Evolutionary conservation across 2,888 invertebrate species (phyloP).

Genomic region (Macrostomum cliftonense): DNA sequence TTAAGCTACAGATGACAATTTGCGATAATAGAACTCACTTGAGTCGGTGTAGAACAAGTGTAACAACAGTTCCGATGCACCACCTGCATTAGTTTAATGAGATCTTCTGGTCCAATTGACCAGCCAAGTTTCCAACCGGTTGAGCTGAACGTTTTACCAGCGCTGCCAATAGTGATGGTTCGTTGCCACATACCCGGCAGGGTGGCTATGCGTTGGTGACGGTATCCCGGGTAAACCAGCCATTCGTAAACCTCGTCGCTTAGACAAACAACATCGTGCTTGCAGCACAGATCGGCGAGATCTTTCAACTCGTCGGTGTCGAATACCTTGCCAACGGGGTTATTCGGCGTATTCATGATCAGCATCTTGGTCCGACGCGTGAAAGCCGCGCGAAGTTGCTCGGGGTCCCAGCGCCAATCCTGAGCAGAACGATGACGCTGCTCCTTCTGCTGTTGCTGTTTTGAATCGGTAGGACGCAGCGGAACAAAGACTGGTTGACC

Average conservation of each 20-base stretch:
- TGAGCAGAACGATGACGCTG: slow-evolving; percentile 43
- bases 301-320: slow-evolving; percentile 37
- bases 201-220: slow-evolving; percentile 44
- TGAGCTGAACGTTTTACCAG: slow-evolving; percentile 89
- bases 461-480: slow-evolving; percentile 47
- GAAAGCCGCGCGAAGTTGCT: slow-evolving; percentile 60
- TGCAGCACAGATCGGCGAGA: slow-evolving; percentile 70
- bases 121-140: slow-evolving; percentile 72
- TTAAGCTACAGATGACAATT: too few species aligned
- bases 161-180: slow-evolving; percentile 85
- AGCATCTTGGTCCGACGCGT: slow-evolving; percentile 74
- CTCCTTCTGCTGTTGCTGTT: slow-evolving; percentile 19
- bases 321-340: slow-evolving; percentile 77
- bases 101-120: slow-evolving; percentile 68
- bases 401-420: slow-evolving; percentile 70
- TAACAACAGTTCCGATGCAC: slow-evolving; percentile 87
- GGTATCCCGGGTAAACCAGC: slow-evolving; percentile 43
- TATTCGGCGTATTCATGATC: slow-evolving; percentile 89
- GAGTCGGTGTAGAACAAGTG: slow-evolving; percentile 68
- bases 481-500: slow-evolving; percentile 71
- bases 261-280: slow-evolving; percentile 72
- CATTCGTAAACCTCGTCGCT: slow-evolving; percentile 97
- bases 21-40: too few species aligned
- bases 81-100: slow-evolving; percentile 58
- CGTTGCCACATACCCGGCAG: slow-evolving; percentile 93